These are phyloP conservation scores for Aphyosemion australe DNA, from an alignment of 2,113 vertebrate genomes.

Conservation along the genomic window DNA sequence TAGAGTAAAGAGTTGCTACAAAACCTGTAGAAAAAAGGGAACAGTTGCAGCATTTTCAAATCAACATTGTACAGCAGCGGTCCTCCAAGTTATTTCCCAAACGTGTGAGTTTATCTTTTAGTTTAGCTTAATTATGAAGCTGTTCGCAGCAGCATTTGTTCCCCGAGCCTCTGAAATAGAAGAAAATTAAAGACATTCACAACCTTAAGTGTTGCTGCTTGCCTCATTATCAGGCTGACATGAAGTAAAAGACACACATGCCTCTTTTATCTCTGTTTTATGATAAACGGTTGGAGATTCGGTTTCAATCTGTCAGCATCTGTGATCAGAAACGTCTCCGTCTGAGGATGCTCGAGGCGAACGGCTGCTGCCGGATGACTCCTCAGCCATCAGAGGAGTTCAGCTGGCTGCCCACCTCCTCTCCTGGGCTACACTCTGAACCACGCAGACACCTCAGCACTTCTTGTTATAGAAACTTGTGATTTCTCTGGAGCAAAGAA, in stretches of 20 bases:
- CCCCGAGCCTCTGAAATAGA: slow-evolving; percentile 23
- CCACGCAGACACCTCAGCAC: slow-evolving; percentile 47
- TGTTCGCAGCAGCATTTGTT: slow-evolving; percentile 3
- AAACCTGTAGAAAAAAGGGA: slow-evolving; percentile 12
- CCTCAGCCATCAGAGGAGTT: slow-evolving; percentile 52
- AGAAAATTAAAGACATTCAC: slow-evolving; percentile 43
- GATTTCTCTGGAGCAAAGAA: slow-evolving; percentile 57
- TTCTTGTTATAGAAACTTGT: slow-evolving; percentile 61
- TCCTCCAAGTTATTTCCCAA: slow-evolving; percentile 32
- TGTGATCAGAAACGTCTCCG: slow-evolving; percentile 27
- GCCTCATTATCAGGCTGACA: slow-evolving; percentile 33
- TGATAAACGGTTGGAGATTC: slow-evolving; percentile 47
- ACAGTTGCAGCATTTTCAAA: too few species aligned
- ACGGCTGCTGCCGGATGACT: slow-evolving; percentile 40
- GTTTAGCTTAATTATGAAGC: slow-evolving; percentile 44
- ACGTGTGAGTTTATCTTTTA: slow-evolving; percentile 33
- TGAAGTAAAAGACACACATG: slow-evolving; percentile 49
- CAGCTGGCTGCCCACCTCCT: slow-evolving; percentile 48
- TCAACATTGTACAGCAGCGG: slow-evolving; percentile 15
- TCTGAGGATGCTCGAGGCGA: slow-evolving; percentile 41
- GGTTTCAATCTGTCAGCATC: slow-evolving; percentile 35
- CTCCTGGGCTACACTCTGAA: slow-evolving; percentile 44
- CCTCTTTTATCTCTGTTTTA: slow-evolving; percentile 22
- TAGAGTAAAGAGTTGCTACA: slow-evolving; percentile 40
- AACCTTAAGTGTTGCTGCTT: slow-evolving; percentile 29